Percentiles rank a stretch among this genome's conserved stretches.
Conservation (phyloP, 2,797 vertebrate genomes). For the Neopelma chrysocephalum region DNA sequence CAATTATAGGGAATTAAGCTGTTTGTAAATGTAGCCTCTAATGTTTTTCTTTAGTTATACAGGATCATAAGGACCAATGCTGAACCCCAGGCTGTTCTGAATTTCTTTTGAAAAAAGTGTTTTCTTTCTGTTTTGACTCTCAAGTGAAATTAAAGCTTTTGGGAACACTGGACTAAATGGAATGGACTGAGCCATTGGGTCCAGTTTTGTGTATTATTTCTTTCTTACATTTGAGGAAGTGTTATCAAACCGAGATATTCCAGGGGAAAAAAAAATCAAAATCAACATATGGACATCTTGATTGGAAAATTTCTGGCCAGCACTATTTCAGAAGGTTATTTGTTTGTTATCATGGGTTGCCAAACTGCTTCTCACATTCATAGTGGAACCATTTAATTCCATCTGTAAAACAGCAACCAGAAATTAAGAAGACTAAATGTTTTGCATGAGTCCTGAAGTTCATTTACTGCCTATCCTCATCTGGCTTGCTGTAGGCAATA, state of each 20-base stretch:
- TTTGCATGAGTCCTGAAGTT: not conserved
- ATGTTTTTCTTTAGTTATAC: not conserved
- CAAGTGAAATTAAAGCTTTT: not conserved
- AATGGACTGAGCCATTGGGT: rapidly evolving
- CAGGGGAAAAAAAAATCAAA: not conserved
- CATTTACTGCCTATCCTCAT: not conserved
- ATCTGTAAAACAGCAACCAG: not conserved
- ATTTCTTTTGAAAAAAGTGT: not conserved
- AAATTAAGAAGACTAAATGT: not conserved
- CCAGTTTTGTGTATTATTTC: not conserved
- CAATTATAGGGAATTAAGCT: not conserved
- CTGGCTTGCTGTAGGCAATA: not conserved
- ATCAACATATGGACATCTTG: not conserved
- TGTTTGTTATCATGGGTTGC: not conserved
- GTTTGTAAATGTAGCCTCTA: not conserved
- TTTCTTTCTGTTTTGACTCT: not conserved
- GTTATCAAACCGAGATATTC: not conserved
- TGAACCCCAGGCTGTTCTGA: not conserved
- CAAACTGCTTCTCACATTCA: not conserved
- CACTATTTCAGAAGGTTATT: not conserved
- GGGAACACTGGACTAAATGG: not conserved
- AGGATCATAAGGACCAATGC: not conserved
- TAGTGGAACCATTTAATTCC: not conserved
- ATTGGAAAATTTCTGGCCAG: not conserved
- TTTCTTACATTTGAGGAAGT: not conserved